Percentiles rank a stretch among this genome's conserved stretches.
These are phyloP conservation scores for Acanthurus lineatus DNA, from an alignment of 2,797 vertebrate species.

Conservation along the genomic window DNA sequence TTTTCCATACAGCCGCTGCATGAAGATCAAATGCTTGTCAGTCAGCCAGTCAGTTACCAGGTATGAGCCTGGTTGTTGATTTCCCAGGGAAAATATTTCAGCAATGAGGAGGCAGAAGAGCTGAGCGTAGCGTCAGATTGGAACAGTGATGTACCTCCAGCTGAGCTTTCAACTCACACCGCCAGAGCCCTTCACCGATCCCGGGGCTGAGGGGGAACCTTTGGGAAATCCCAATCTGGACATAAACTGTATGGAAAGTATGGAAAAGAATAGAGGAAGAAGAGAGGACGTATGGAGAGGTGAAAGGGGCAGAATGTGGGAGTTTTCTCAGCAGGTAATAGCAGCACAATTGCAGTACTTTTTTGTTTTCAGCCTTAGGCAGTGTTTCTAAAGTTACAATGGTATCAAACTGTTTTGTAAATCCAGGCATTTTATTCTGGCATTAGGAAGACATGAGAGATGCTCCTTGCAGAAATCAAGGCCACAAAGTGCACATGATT, in stretches of 20 bases:
- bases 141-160: slow-evolving; percentile 51
- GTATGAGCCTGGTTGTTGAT: slow-evolving; percentile 25
- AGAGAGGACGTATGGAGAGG: background rate
- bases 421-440: slow-evolving; percentile 32
- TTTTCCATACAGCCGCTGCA: slow-evolving; percentile 10
- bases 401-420: slow-evolving; percentile 34
- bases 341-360: background rate
- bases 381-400: slow-evolving; percentile 28
- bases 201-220: slow-evolving; percentile 42
- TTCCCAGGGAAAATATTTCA: slow-evolving; percentile 28
- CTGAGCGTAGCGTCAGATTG: slow-evolving; percentile 40
- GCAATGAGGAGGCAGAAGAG: slow-evolving; percentile 26
- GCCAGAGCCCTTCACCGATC: slow-evolving; percentile 31
- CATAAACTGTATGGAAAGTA: slow-evolving; percentile 35
- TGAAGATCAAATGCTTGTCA: slow-evolving; percentile 27
- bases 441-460: slow-evolving; percentile 11
- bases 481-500: slow-evolving; percentile 29
- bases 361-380: slow-evolving; percentile 32
- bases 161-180: slow-evolving; percentile 48
- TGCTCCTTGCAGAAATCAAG: slow-evolving; percentile 3
- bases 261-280: slow-evolving; percentile 1
- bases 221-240: slow-evolving; percentile 50
- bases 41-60: slow-evolving; percentile 23
- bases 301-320: slow-evolving; percentile 1
- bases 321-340: slow-evolving; percentile 16